A percentile compares a stretch with the other conserved stretches of the same genome.
Conservation (phyloP, 2,797 vertebrate genomes). For the Knipowitschia caucasica region DNA sequence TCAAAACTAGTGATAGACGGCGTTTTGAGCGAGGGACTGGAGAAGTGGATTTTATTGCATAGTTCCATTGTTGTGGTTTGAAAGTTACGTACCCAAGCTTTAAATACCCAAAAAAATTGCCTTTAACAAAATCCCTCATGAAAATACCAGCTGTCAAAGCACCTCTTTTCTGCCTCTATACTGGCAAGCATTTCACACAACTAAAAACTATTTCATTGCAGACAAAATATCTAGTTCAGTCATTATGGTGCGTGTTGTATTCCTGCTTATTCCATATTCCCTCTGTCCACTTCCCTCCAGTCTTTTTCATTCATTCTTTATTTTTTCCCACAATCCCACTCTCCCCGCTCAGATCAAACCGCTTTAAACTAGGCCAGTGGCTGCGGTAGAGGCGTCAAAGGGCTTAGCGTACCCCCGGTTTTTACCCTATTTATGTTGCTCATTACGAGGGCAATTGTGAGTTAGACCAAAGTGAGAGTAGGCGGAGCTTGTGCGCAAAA, state of each 20-base stretch:
- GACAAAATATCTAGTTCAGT: not conserved
- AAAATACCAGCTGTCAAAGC: too few relatives aligned
- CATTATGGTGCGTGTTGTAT: not conserved
- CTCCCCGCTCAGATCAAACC: slow-evolving; percentile 55
- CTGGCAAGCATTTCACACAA: too few relatives aligned
- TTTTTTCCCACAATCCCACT: slow-evolving; percentile 21
- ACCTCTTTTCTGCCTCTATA: too few relatives aligned
- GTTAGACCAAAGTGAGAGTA: slow-evolving; percentile 26
- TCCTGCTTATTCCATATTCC: slow-evolving; percentile 2
- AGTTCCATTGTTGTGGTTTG: too few relatives aligned
- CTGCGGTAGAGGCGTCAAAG: slow-evolving; percentile 44
- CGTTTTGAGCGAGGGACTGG: too few relatives aligned
- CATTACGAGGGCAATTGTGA: slow-evolving; percentile 24
- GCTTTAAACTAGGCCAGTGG: slow-evolving; percentile 55
- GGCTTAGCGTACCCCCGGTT: slow-evolving; percentile 30
- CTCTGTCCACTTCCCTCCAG: slow-evolving; percentile 16
- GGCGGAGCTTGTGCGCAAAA: slow-evolving; percentile 20
- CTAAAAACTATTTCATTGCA: too few relatives aligned
- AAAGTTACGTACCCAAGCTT: too few relatives aligned
- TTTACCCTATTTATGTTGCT: slow-evolving; percentile 24
- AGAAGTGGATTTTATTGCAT: too few relatives aligned
- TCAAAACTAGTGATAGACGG: too few relatives aligned
- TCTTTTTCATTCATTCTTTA: slow-evolving; percentile 1
- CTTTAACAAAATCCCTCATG: too few relatives aligned
- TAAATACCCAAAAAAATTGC: too few relatives aligned